Evolutionary conservation across 2,888 invertebrate genomes (phyloP), one percentile per base, ranked within the genome.

Genomic region (Tetheella fluctuosa): DNA sequence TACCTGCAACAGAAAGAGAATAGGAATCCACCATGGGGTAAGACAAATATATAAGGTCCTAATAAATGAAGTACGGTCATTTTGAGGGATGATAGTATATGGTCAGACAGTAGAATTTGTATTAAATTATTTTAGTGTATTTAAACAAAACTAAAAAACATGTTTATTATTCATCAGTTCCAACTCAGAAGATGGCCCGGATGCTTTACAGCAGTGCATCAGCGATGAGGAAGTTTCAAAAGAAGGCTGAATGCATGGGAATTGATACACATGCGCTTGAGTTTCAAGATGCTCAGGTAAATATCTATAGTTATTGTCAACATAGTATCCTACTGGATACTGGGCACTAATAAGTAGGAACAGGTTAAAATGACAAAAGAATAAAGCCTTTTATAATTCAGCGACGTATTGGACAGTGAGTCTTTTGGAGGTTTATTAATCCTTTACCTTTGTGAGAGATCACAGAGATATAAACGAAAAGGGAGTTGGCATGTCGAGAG

Each of bases 171-270:
- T 53, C 54, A 52, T 12, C 76, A 97, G 98, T 98, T 53, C 98
- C 98, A 0, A 98, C 98, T 0, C 98, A 98, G 85, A 99, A 98
- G 90, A 97, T 98, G 96, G 97, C 98, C 0, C 94, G 99, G 7
- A 93, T 98, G 74, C 86, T 99, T 59, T 97, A 97, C 42, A 98
- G 98, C 12, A 97, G 97, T 68, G 97, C 99, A 0, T 97, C 97
- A 0, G 98, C 98, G 0, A 96, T 97, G 88, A 94, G 96, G 15
- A 95, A 96, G 70, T 94, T 99, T 60, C 92, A 97, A 64, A 95
- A 95, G 67, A 99, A 99, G 86, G 98, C 98, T 0, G 96, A 97
- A 80, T 94, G 98, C 42, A 97, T 98, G 96, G 98, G 98, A 2
- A 95, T 98, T 0, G 97, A 98, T 83, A 97, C 96, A 0, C 94